phyloP scores from a whole-genome alignment of 2,888 invertebrate genomes.

The Erannis defoliaria region DNA sequence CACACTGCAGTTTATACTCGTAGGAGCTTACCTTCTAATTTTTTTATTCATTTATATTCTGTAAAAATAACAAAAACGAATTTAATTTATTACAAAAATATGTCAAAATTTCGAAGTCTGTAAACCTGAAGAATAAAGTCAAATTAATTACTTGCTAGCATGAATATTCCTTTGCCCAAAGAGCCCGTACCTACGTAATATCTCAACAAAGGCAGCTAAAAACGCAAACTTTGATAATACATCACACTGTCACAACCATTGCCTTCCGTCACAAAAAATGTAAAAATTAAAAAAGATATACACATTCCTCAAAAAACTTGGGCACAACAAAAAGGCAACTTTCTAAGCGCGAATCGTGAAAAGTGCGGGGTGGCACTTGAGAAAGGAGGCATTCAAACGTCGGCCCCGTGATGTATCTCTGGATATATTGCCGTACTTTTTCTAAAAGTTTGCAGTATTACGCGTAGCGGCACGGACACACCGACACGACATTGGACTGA shows the following conservation, averaged over 20 bases:
- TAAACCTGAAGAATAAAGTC: no score
- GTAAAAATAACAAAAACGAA: no score
- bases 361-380: constrained; percentile 63
- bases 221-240: constrained; percentile 29
- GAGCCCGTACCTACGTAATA: constrained; percentile 1
- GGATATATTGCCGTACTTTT: constrained; percentile 78
- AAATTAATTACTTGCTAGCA: background rate
- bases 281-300: constrained; percentile 39
- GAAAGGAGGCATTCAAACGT: constrained; percentile 75
- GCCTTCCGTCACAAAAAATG: constrained; percentile 37
- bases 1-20: no score
- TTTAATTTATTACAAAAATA: no score
- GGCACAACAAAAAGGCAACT: constrained; percentile 38
- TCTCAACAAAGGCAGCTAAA: constrained; percentile 11
- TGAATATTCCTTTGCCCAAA: constrained; percentile 4
- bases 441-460: constrained; percentile 63
- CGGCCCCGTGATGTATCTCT: constrained; percentile 75
- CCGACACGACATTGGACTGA: background rate
- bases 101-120: no score
- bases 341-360: constrained; percentile 48
- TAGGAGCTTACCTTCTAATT: no score
- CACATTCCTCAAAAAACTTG: constrained; percentile 42
- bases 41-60: no score
- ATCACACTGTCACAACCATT: constrained; percentile 31
- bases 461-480: constrained; percentile 11